Evolutionary conservation across 2,888 invertebrate genomes (phyloP), one percentile per base, ranked within the genome.

Genomic region (Eristalis arbustorum): DNA sequence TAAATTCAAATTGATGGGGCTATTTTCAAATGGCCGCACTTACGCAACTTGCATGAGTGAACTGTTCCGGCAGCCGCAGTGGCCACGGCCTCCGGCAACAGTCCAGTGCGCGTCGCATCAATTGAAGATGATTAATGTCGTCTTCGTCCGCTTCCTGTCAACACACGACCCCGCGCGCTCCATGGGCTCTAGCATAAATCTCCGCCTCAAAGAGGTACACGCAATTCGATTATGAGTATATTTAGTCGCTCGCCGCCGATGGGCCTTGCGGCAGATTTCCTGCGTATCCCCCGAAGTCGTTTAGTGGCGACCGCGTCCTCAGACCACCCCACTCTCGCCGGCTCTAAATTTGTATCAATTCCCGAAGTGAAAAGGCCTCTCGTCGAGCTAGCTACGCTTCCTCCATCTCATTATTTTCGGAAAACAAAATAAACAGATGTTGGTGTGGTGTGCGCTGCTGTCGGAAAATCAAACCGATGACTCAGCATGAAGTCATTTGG

Each of bases 361-460:
- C 25, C 37, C 49, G 49, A 63, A 34, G 63, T 63, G 63, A 49
- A 34, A 31, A n/a, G n/a, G 49, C 13, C 34, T 34, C 13, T 10
- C 56, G 56, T 4, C 31, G 31, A 31, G 31, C 14, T 42, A 42
- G 49, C 49, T 49, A 18, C 49, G 49, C 18, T 49, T 49, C 62
- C n/a, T n/a, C 11, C 42, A 14, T 76, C 37, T 57, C 68, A 73
- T 80, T 84, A 84, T 88, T 88, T 84, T 77, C 77, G 73, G 80
- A 74, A 80, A 84, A 64, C 62, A 80, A 84, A 84, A 76, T 84
- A 85, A 85, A 85, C 85, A 85, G 81, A 85, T 85, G 31, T 8
- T 31, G 83, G 80, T 62, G 14, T 18, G 62, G 64, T 74, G 67
- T 34, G 49, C 42, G 72, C 76, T 81, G 59, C 25, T 59, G 25